phyloP scores from a whole-genome alignment of 2,888 invertebrate species.

The Callinectes sapidus region DNA sequence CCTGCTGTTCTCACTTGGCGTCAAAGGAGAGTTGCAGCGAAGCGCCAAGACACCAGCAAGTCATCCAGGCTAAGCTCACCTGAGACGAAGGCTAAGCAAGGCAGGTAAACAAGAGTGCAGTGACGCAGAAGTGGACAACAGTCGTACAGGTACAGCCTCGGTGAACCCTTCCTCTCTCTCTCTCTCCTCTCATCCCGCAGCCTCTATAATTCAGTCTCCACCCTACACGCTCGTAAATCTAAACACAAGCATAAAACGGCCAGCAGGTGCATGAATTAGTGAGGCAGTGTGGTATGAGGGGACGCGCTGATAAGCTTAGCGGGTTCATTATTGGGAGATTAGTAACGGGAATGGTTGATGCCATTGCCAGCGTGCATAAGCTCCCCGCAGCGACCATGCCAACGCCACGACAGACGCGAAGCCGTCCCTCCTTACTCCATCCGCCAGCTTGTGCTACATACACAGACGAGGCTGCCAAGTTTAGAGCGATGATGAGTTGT shows the following conservation, averaged over 20 bases:
- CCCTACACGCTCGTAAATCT: not conserved
- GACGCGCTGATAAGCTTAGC: not conserved
- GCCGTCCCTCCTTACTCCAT: not conserved
- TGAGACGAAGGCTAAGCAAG: not conserved
- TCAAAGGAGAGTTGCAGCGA: not conserved
- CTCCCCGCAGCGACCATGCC: not conserved
- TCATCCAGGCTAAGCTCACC: not conserved
- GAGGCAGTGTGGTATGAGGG: not conserved
- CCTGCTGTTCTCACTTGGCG: not conserved
- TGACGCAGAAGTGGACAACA: not conserved
- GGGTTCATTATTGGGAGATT: not conserved
- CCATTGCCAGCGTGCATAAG: not conserved
- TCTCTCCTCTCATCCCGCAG: not conserved
- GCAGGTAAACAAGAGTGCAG: not conserved
- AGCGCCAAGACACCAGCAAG: not conserved
- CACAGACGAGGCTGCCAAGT: not conserved
- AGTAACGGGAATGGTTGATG: not conserved
- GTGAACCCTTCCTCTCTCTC: not conserved
- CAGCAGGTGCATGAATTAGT: slow-evolving; percentile 12
- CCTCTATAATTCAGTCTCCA: not conserved
- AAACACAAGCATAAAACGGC: not conserved
- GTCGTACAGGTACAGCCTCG: not conserved
- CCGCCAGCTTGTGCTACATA: slow-evolving; percentile 10
- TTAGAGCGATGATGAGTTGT: not conserved
- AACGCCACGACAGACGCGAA: not conserved